Evolutionary conservation across 2,113 vertebrate species (phyloP).

Genomic region (Gnathonemus echidnorhynchus): DNA sequence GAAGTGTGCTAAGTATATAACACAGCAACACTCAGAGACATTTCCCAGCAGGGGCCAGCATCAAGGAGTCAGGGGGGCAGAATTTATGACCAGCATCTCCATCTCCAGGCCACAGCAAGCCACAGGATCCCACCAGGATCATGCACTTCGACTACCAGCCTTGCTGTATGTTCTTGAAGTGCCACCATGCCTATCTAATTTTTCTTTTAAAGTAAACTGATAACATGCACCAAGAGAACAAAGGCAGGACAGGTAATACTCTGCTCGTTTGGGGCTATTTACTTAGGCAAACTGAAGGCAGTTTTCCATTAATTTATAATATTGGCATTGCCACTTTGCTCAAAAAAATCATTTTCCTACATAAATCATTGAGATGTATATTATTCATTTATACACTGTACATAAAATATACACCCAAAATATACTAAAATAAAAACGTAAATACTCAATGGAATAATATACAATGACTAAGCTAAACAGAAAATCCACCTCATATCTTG

Average conservation of each 20-base stretch:
- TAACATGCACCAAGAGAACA: background rate
- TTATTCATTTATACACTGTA: background rate
- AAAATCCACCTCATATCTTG: background rate
- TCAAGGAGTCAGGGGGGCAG: background rate
- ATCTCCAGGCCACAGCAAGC: background rate
- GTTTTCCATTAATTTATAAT: background rate
- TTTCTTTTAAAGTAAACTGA: background rate
- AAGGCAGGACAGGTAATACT: background rate
- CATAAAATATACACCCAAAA: background rate
- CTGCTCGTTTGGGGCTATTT: background rate
- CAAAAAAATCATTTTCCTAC: background rate
- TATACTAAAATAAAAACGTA: background rate
- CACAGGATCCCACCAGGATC: background rate
- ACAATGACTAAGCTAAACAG: background rate
- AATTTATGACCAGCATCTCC: slow-evolving; percentile 2
- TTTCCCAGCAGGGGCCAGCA: background rate
- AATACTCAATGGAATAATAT: background rate
- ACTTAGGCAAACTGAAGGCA: background rate
- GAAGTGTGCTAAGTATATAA: slow-evolving; percentile 41
- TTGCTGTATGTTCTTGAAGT: background rate
- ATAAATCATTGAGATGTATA: background rate
- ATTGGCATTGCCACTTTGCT: background rate
- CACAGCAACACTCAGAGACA: slow-evolving; percentile 12
- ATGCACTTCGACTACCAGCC: background rate
- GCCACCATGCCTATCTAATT: background rate